Base-by-base conservation (phyloP, 2,113 vertebrate species). In the Riparia riparia region DNA sequence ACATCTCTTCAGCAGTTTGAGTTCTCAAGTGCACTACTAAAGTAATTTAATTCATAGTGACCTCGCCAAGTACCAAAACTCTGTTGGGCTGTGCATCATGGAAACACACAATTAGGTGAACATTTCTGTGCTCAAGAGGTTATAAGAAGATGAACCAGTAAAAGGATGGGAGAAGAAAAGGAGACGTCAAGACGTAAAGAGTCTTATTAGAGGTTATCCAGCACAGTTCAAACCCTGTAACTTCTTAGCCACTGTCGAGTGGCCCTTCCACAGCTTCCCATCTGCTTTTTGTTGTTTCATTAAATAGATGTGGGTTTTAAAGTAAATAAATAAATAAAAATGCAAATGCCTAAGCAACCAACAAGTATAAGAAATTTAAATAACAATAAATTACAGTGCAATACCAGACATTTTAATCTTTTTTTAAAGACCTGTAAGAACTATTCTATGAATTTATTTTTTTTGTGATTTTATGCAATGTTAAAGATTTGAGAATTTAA, bases 351-450 rank as follows among this genome's bases (percentile, higher is more conserved):
- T 79, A 79, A 92, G 60, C 77, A 95, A 86, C 77, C 45, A 58
- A n/a, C 15, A 61, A 47, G n/a, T 28, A 64, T 68, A 84, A 84
- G 83, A 82, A 86, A 86, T 94, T 91, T 84, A 95, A 95, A 68
- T 91, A 78, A 71, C 63, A 92, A 71, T 91, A 91, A 92, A 95
- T 82, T 82, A 65, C 1, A 2, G 12, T 68, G 34, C 49, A 58
- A 53, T 94, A 74, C 44, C 57, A 93, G 86, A 78, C 32, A 84
- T 86, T 90, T 93, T 71, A 92, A 81, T 92, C 6, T 84, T 60
- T 83, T 92, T 71, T 73, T 42, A 70, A 94, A 95, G 47, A 83
- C 44, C 56, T 66, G 6, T 68, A 89, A 86, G 81, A 94, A 85
- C 83, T 82, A 76, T 76, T 94, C 63, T 72, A 42, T 93, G n/a